Conservation (phyloP, 2,888 invertebrate species). For the Leucophenga montana region DNA sequence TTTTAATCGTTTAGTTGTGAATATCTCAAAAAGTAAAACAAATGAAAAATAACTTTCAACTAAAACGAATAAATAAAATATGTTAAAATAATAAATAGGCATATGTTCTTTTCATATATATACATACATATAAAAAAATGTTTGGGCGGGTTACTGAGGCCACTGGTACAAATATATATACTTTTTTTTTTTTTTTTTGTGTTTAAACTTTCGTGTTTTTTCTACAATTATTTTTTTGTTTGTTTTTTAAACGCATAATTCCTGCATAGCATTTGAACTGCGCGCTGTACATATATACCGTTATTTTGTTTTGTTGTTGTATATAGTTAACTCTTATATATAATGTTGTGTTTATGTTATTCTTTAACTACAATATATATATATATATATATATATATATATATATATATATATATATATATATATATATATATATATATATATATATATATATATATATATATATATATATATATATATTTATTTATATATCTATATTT, state of each 20-base stretch:
- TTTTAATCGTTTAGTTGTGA: background rate
- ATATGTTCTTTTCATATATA: background rate
- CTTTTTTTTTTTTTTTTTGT: background rate
- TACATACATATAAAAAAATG: background rate
- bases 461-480: no score
- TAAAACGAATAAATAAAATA: background rate
- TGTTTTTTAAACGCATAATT: background rate
- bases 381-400: no score
- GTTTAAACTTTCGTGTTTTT: background rate
- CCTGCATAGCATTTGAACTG: no score
- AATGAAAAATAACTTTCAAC: background rate
- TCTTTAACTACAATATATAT: no score
- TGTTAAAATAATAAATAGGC: background rate
- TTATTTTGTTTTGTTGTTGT: background rate
- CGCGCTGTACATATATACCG: no score
- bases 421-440: no score
- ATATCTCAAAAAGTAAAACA: background rate
- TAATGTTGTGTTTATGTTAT: no score
- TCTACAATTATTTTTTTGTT: background rate
- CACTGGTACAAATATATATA: slow-evolving; percentile 12
- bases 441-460: no score
- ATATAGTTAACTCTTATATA: background rate
- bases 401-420: no score
- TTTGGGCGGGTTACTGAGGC: slow-evolving; percentile 11
- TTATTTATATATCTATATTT: no score